Evolutionary conservation across 2,888 invertebrate species (phyloP).

Genomic region (Stenoptilia bipunctidactyla): DNA sequence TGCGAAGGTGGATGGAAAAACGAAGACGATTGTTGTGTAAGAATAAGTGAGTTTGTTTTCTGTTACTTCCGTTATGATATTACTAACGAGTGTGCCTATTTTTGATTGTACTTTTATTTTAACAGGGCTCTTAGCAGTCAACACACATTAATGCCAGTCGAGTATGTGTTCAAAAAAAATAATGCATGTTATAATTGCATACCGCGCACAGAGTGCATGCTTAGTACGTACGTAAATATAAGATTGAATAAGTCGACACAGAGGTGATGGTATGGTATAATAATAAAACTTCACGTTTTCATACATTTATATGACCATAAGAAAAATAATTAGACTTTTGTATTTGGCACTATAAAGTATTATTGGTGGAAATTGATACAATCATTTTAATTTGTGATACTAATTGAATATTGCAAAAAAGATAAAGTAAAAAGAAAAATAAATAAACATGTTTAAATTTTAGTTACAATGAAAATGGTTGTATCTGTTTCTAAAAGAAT

Average conservation of each 20-base stretch:
- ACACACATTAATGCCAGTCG: conserved; percentile 72
- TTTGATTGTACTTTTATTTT: conserved; percentile 66
- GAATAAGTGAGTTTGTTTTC: conserved; percentile 68
- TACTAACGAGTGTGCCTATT: conserved; percentile 55
- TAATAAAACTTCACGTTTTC: conserved; percentile 25
- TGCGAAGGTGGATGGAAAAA: conserved; percentile 70
- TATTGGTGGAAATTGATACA: background rate
- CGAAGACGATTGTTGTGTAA: conserved; percentile 66
- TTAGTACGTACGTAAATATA: conserved; percentile 44
- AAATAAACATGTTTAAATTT: too few species aligned
- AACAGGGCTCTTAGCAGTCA: conserved; percentile 72
- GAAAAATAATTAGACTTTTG: background rate
- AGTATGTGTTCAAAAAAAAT: conserved; percentile 65
- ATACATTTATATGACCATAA: conserved; percentile 14
- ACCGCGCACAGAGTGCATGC: conserved; percentile 62
- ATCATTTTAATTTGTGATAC: background rate
- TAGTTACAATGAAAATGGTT: too few species aligned
- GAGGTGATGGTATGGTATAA: conserved; percentile 11
- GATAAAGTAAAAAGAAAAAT: too few species aligned
- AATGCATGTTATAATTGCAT: conserved; percentile 63
- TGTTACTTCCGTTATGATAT: conserved; percentile 53
- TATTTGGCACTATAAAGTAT: background rate
- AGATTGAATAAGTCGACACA: conserved; percentile 33
- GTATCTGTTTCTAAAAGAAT: too few species aligned
- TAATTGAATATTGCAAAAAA: conserved; percentile 3